phyloP scores from a whole-genome alignment of 2,888 invertebrate genomes.

The Euphydryas editha region DNA sequence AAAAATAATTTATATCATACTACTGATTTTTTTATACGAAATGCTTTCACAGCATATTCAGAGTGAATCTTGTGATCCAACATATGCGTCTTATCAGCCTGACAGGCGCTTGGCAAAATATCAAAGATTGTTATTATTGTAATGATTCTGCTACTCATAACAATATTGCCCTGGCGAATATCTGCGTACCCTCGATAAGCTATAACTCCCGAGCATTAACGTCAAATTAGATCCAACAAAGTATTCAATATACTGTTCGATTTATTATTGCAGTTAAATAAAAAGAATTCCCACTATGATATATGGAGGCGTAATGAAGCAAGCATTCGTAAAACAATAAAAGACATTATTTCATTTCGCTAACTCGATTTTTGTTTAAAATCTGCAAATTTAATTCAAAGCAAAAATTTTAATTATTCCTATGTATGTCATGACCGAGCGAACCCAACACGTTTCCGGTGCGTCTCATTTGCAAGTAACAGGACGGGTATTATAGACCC shows the following conservation, averaged over 20 bases:
- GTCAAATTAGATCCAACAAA: conserved; percentile 58
- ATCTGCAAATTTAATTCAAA: conserved; percentile 49
- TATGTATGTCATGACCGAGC: conserved; percentile 73
- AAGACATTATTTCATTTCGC: not conserved
- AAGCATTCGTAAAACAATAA: conserved; percentile 4
- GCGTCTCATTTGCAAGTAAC: conserved; percentile 83
- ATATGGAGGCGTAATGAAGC: conserved; percentile 26
- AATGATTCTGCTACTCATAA: conserved; percentile 76
- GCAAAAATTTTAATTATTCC: conserved; percentile 75
- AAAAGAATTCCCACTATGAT: conserved; percentile 23
- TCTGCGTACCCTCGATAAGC: conserved; percentile 67
- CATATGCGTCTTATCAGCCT: conserved; percentile 58
- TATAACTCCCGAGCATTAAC: conserved; percentile 69
- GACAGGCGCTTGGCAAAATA: conserved; percentile 72
- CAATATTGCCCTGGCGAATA: conserved; percentile 66
- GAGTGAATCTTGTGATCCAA: conserved; percentile 56
- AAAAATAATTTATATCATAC: conserved; percentile 13
- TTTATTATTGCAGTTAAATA: conserved; percentile 45
- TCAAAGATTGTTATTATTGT: conserved; percentile 76
- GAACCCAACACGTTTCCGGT: conserved; percentile 71
- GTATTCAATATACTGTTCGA: conserved; percentile 55
- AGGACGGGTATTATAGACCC: conserved; percentile 81
- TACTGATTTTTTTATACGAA: conserved; percentile 15
- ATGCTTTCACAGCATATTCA: conserved; percentile 55
- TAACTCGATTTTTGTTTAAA: conserved; percentile 16